Evolutionary conservation across 37 sponge, comb jelly and placozoan genomes (phyloP), one percentile per base, ranked within the genome.

Genomic region (Ephydatia muelleri): DNA sequence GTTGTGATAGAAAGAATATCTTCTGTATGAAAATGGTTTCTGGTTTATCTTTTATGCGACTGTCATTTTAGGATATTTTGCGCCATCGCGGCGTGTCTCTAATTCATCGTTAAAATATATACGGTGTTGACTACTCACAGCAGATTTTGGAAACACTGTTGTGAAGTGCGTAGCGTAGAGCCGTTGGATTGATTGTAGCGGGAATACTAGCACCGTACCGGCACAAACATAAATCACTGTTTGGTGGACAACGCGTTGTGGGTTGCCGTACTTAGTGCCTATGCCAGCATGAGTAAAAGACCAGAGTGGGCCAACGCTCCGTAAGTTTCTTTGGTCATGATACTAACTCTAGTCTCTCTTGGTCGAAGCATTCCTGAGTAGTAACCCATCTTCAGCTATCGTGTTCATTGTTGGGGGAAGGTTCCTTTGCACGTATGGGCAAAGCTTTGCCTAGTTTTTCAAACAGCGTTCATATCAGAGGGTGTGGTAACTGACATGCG

Each of bases 41-140:
- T 57, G n/a, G n/a, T 14, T 14, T 19, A 19, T 21, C 16, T 57
- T 57, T 57, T 57, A 57, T 57, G 57, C 57, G 57, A 57, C 47
- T 43, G 47, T 8, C 47, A 43, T 43, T 43, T 43, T 43, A 8
- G 47, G 47, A 43, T 11, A 43, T 11, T 43, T 43, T 8, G 47
- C 4, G 47, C 47, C 1, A 57, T 57, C 1, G 12, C 57, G 57
- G 19, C 57, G 19, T 57, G 9, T 57, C 6, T 57, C 57, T 14
- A 57, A 57, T 57, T 57, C 12, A 57, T 14, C 57, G 57, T 57
- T 8, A 57, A 57, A 19, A 11, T 57, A 57, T 57, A 57, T 57
- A 57, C 57, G 57, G 57, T 57, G 57, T 57, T 57, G 57, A 57
- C 57, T 57, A 57, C 57, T 57, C 57, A 57, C 57, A 57, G 57